A percentile compares a stretch with the other conserved stretches of the same genome.
Evolutionary conservation across 2,113 vertebrate species (phyloP).

Genomic region (Tragelaphus imberbis): DNA sequence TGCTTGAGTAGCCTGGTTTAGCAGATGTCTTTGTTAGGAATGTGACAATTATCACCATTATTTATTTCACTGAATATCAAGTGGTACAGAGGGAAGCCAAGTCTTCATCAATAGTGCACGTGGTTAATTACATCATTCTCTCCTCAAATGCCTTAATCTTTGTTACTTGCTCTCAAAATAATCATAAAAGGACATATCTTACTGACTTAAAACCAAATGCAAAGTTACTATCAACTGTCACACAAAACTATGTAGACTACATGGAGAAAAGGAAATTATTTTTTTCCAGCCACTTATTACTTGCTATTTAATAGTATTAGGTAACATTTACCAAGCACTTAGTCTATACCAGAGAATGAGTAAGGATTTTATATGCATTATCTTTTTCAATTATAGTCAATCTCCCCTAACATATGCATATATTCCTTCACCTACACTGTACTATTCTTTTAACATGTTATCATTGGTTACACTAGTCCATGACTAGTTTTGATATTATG

Average conservation of each 20-base stretch:
- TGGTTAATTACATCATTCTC: conserved; percentile 51
- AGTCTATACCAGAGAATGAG: neutral
- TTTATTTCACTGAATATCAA: conserved; percentile 69
- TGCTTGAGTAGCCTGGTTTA: conserved; percentile 67
- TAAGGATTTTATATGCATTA: neutral
- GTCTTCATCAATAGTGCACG: conserved; percentile 9
- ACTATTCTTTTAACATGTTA: neutral
- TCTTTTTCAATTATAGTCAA: neutral
- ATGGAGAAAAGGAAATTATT: neutral
- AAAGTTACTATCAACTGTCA: neutral
- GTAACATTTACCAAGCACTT: neutral
- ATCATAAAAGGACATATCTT: neutral
- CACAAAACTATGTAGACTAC: neutral
- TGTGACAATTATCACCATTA: conserved; percentile 64
- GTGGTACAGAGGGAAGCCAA: conserved; percentile 52
- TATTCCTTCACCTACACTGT: neutral
- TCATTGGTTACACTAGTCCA: neutral
- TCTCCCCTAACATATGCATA: neutral
- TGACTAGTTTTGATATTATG: neutral
- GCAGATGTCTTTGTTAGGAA: conserved; percentile 75
- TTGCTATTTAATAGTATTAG: neutral
- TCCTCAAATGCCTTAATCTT: conserved; percentile 20
- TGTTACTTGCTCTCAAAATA: conserved; percentile 43
- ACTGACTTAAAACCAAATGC: neutral
- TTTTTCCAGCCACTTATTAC: neutral